Conservation (phyloP, 2,113 vertebrate genomes). For the Benitochromis conjunctus region DNA sequence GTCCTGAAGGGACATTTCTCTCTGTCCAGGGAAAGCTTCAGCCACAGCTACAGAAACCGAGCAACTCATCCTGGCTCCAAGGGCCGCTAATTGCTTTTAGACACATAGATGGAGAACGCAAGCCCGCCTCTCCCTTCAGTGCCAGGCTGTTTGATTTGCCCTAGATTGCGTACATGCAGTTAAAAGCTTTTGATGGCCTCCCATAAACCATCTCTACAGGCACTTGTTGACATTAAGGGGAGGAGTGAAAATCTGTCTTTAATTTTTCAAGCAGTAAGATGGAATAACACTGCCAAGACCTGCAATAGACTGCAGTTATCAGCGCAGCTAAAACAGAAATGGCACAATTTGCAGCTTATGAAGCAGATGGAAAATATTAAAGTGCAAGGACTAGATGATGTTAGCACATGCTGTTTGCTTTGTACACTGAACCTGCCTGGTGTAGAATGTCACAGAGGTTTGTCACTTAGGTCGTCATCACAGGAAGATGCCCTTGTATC, state of each 20-base stretch:
- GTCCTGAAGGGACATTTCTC: slow-evolving; percentile 51
- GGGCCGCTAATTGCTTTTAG: slow-evolving; percentile 67
- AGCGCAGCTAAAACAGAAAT: background rate
- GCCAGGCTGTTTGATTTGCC: slow-evolving; percentile 56
- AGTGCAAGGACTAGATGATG: background rate
- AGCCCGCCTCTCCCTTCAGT: slow-evolving; percentile 49
- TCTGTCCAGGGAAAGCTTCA: background rate
- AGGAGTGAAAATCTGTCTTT: slow-evolving; percentile 41
- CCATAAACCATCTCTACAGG: slow-evolving; percentile 52
- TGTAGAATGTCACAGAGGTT: slow-evolving; percentile 56
- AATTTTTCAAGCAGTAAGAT: slow-evolving; percentile 33
- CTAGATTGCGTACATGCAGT: slow-evolving; percentile 55
- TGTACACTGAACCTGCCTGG: slow-evolving; percentile 1
- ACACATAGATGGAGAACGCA: slow-evolving; percentile 56
- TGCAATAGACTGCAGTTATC: slow-evolving; percentile 1
- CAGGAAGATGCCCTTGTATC: background rate
- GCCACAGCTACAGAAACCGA: slow-evolving; percentile 25
- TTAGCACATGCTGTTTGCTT: background rate
- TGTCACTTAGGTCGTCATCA: slow-evolving; percentile 28
- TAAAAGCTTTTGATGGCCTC: slow-evolving; percentile 64
- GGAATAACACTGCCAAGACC: slow-evolving; percentile 10
- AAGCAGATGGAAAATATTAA: background rate
- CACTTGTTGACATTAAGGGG: slow-evolving; percentile 67
- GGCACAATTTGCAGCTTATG: background rate
- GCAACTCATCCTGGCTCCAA: slow-evolving; percentile 27